phyloP scores from a whole-genome alignment of 2,888 invertebrate species.

The Calameuta idolon region DNA sequence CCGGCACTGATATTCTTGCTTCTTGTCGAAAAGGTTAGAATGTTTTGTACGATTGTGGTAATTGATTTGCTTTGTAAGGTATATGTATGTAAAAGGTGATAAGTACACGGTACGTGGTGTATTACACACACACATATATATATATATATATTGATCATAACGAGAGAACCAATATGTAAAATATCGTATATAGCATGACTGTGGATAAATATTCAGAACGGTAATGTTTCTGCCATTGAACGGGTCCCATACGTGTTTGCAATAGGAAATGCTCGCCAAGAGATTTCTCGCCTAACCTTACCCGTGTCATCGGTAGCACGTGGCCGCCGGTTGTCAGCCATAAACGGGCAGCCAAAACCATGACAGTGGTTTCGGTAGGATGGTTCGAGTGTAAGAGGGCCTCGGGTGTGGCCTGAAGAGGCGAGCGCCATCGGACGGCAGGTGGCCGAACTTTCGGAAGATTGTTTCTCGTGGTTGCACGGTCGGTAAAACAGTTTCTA shows the following conservation, averaged over 20 bases:
- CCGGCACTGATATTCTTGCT: not conserved
- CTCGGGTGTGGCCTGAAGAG: slow-evolving; percentile 59
- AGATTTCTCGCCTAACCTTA: slow-evolving; percentile 38
- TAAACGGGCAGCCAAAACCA: slow-evolving; percentile 28
- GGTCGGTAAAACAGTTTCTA: slow-evolving; percentile 12
- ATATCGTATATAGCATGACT: not conserved
- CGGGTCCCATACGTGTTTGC: not conserved
- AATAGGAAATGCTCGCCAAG: not conserved
- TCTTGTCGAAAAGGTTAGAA: not conserved
- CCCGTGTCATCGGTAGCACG: slow-evolving; percentile 48
- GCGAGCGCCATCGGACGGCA: slow-evolving; percentile 53
- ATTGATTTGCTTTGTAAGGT: too few species aligned
- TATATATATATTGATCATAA: not conserved
- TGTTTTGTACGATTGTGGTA: not conserved
- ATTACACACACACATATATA: not conserved
- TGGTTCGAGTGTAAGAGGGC: slow-evolving; percentile 37
- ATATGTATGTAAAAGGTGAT: not conserved
- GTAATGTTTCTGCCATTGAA: not conserved
- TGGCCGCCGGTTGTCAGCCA: slow-evolving; percentile 44
- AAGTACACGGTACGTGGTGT: not conserved
- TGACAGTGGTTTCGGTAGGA: slow-evolving; percentile 1
- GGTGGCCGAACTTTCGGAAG: slow-evolving; percentile 14
- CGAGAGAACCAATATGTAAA: not conserved
- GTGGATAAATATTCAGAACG: not conserved
- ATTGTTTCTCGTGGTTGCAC: not conserved